Evolutionary conservation across 2,888 invertebrate species (phyloP), one percentile per base, ranked within the genome.

Genomic region (Megaustenia siamemsis): DNA sequence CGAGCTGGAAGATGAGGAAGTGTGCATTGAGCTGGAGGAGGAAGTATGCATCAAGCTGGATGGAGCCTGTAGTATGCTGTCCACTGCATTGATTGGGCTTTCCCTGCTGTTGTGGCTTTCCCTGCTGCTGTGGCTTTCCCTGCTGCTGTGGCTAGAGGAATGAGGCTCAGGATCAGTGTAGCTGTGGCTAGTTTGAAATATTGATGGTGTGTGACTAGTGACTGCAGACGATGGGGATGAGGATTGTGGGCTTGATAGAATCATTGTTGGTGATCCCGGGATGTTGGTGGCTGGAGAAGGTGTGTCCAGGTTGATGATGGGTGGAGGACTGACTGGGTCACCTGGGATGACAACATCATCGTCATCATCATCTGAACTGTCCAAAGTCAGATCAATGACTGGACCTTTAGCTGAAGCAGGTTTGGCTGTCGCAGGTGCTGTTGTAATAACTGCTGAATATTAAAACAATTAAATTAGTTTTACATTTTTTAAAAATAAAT

Each of bases 311-410:
- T 88, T 90, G 66, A 91, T 90, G 76, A 91, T 89, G 40, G 89
- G 88, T 49, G 91, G 89, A 87, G 68, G 83, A 21, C 73, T 73
- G 76, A 83, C 43, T 77, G 83, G 83, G 18, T 80, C 69, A 43
- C 66, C 75, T 32, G 69, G 53, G n/a, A 77, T 71, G 71, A 77
- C 86, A 45, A 66, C 80, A 60, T 88, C 86, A 32, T n/a, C n/a
- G n/a, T 89, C 90, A 40, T 92, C 91, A 28, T 93, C 92, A 79
- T 93, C 93, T n/a, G 91, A 90, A 86, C 91, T 91, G 86, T 91
- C 90, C 68, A 90, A 77, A 18, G 93, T 93, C 79, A 93, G 86
- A 86, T 93, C 93, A 78, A 93, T 92, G 32, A 93, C 90, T 45
- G 84, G 84, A 1, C 79, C 84, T 63, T 84, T 80, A 1, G 79